phyloP scores from a whole-genome alignment of 2,113 vertebrate genomes.

The Motacilla tschutschensis region DNA sequence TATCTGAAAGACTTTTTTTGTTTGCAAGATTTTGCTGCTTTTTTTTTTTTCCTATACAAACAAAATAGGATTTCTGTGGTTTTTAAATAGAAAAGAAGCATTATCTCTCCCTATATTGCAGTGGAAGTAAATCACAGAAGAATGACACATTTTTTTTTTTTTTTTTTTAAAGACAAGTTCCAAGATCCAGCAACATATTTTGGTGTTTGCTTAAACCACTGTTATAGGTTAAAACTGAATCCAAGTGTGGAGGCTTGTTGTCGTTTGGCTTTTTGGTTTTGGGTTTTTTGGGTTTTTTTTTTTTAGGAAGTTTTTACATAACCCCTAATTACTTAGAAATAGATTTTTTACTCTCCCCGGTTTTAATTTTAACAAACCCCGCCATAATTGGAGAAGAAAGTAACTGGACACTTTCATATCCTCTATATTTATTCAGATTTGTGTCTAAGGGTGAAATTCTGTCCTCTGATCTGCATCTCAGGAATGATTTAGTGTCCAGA shows the following conservation, averaged over 20 bases:
- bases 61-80: background rate
- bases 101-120: background rate
- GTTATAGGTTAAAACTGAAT: background rate
- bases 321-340: background rate
- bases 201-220: background rate
- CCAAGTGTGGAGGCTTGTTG: background rate
- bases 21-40: background rate
- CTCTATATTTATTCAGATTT: background rate
- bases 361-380: background rate
- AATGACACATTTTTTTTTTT: background rate
- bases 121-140: background rate
- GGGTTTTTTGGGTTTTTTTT: background rate
- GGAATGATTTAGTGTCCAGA: background rate
- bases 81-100: background rate
- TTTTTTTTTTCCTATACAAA: background rate
- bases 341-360: background rate
- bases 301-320: background rate
- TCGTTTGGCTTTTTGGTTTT: fast-evolving
- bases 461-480: background rate
- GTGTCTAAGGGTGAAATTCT: background rate
- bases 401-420: background rate
- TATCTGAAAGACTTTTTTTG: background rate
- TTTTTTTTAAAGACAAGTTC: background rate
- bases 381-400: background rate
- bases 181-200: background rate